Evolutionary conservation across 2,113 vertebrate species (phyloP), one percentile per base, ranked within the genome.

Genomic region (Chloroceryle aenea): DNA sequence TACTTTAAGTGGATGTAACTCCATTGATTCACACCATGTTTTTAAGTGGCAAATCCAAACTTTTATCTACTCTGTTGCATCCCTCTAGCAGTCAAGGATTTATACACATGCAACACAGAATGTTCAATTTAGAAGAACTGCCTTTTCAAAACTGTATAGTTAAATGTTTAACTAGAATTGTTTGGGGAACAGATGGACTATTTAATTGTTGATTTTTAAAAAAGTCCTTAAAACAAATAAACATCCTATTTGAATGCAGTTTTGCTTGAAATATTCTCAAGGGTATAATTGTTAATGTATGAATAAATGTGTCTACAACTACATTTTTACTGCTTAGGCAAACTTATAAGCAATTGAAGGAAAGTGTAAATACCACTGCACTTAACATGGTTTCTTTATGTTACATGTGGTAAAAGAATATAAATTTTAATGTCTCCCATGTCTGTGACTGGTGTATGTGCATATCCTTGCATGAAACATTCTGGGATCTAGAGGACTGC

Each of bases 191-290:
- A 96, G 95, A 97, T 94, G 94, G 95, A 81, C 79, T 91, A 48
- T 95, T 95, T 96, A 95, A 90, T 92, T 94, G 91, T 81, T 93
- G 47, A 77, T 78, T 86, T 93, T 90, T 80, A 3, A 1, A 79
- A 68, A 96, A 94, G 75, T 94, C 32, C 64, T 94, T 92, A 84
- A 94, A 95, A 93, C 87, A 96, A 95, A 96, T 91, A 96, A 97
- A 81, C 82, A 96, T 56, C 42, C 55, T 64, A 90, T 96, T 93
- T 94, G 76, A 94, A 96, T 94, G 96, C 85, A 55, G 78, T 88
- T 96, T 96, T 94, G 11, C 68, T 88, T 93, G 82, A 96, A 96
- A 85, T 90, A 93, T 83, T 96, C 90, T 86, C 87, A 92, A 86
- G 93, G 72, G 90, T 88, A 74, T 77, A 90, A 67, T 79, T 85